Evolutionary conservation across 2,888 invertebrate species (phyloP), one percentile per base, ranked within the genome.

Genomic region (Branchipolynoe longqiensis): DNA sequence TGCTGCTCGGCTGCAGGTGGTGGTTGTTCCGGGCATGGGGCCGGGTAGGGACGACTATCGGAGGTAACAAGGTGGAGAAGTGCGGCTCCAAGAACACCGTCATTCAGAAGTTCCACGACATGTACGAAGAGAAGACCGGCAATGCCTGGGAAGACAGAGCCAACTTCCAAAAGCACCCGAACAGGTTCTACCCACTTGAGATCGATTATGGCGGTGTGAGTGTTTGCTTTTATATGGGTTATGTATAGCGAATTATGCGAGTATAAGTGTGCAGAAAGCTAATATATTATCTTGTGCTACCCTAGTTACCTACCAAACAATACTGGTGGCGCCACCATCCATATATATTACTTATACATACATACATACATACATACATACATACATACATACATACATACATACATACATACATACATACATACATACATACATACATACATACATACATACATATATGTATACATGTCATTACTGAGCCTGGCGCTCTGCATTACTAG

Each of bases 1-100:
- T 94, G 95, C 97, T 58, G 73, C 82, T 64, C 62, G 31, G 28
- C 28, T 73, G 22, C 86, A 94, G 94, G 25, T 97, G 95, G 93
- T 97, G 96, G 96, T 92, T 98, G 38, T 98, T 97, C 94, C 96
- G 98, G 25, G 95, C 98, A 0, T 99, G 99, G 99, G 99, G 99
- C 18, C 95, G 99, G 86, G 98, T 99, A 89, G 99, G 99, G 3
- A 99, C 99, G 0, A 96, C 96, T 0, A 97, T 98, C 90, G 99
- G 99, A 6, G 94, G 93, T 8, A 91, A 91, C 86, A 93, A 93
- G 85, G 83, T 92, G 25, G 93, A 94, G 81, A 85, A 86, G 69
- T 91, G 88, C 90, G 88, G 90, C 18, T 90, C 91, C 2, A 89
- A 88, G 56, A 84, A 88, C 12, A 87, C 85, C 0, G 94, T 93